Percentiles rank a stretch among this genome's conserved stretches.
These are phyloP conservation scores for Tachysurus vachellii DNA, from an alignment of 2,113 vertebrate species.

Conservation along the genomic window DNA sequence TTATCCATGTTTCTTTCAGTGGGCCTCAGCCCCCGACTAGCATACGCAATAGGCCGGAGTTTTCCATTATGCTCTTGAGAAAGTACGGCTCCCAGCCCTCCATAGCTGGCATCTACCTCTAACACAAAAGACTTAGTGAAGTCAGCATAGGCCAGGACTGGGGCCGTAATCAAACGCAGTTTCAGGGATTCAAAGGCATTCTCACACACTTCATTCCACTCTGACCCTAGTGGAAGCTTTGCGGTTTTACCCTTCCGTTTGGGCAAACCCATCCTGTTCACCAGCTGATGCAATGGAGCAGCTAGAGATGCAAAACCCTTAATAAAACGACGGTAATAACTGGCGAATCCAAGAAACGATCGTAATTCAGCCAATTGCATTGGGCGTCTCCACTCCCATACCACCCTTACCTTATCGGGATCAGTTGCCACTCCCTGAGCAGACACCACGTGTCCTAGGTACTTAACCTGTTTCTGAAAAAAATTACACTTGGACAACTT, in stretches of 20 bases:
- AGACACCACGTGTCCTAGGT: constrained; percentile 34
- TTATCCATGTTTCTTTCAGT: neutral
- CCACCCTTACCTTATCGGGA: constrained; percentile 15
- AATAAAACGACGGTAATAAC: no score
- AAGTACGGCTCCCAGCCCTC: neutral
- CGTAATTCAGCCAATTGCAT: constrained; percentile 1
- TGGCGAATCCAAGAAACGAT: neutral
- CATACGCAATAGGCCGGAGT: neutral
- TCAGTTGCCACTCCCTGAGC: constrained; percentile 34
- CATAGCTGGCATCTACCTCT: neutral
- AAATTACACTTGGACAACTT: constrained; percentile 32
- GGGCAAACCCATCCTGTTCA: no score
- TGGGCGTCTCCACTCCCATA: constrained; percentile 2
- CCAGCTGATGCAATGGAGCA: neutral
- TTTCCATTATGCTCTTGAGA: neutral
- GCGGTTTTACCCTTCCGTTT: no score
- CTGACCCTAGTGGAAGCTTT: neutral
- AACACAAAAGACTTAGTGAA: neutral
- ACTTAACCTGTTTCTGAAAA: constrained; percentile 8
- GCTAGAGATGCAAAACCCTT: no score
- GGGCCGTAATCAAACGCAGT: neutral
- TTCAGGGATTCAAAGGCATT: neutral
- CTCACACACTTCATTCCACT: neutral
- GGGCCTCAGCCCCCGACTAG: neutral
- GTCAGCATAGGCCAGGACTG: neutral